These are phyloP conservation scores for Gallinago undulata DNA, from an alignment of 2,113 vertebrate genomes.

Conservation along the genomic window DNA sequence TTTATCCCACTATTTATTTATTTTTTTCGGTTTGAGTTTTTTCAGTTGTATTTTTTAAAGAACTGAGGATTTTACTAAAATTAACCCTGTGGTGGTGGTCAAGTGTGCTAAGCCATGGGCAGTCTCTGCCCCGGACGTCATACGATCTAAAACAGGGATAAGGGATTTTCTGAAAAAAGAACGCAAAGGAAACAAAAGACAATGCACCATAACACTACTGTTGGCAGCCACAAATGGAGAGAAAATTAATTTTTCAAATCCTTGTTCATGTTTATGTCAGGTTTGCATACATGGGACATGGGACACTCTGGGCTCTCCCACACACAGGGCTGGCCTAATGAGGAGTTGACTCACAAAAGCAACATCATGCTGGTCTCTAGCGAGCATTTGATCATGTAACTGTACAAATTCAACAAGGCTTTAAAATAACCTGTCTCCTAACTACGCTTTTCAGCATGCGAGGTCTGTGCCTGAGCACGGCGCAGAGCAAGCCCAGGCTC, in stretches of 20 bases:
- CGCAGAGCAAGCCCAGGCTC: neutral
- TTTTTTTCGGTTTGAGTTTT: neutral
- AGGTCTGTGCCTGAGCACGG: neutral
- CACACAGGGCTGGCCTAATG: rapidly evolving
- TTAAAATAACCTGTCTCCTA: neutral
- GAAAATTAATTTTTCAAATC: neutral
- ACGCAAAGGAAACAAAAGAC: neutral
- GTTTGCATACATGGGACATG: neutral
- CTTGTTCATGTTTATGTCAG: neutral
- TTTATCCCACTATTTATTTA: neutral
- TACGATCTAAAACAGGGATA: neutral
- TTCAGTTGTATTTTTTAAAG: neutral
- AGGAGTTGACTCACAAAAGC: neutral
- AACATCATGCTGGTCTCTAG: neutral
- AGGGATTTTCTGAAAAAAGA: neutral
- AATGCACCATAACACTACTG: neutral
- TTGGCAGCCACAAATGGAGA: neutral
- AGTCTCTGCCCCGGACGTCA: neutral
- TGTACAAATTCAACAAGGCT: neutral
- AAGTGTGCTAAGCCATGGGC: neutral
- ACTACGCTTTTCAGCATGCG: rapidly evolving
- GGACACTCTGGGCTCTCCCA: neutral
- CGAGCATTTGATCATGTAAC: neutral
- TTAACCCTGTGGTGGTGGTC: neutral
- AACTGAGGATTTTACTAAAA: neutral